Base-by-base conservation (phyloP, 2,888 invertebrate species). In the Meteorus cinctellus region DNA sequence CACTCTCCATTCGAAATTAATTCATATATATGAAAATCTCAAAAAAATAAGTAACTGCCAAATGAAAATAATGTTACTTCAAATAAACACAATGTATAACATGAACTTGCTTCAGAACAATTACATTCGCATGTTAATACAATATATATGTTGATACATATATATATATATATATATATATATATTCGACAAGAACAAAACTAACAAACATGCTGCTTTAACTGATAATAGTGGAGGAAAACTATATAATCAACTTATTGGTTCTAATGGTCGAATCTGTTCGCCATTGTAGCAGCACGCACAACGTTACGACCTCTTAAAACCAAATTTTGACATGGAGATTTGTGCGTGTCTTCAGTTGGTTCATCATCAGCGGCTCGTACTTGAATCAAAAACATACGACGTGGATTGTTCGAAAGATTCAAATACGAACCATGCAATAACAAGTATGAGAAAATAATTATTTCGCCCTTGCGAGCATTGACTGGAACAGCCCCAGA, bases 361-460 rank as follows among this genome's bases (percentile, higher is more conserved):
- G 92, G 91, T 41, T 88, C 89, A 79, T 93, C 93, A 19, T 92
- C 91, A 0, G 92, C 92, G 0, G 91, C 89, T 77, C 91, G 90
- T 34, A 92, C 81, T 88, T 93, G 91, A 0, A 91, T 86, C 4
- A 93, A 89, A 77, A 92, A 90, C 92, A 93, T 93, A 10, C 92
- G 88, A 0, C 92, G 89, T 0, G 90, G 85, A 19, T 89, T 84
- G 1, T 81, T 80, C 0, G 92, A 92, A 5, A 84, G 79, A 85
- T 93, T 93, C 24, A 90, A 82, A 8, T 92, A 91, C 66, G 92
- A 92, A 60, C 93, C 93, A 81, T 93, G 92, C 34, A 93, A 86
- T 51, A 92, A 87, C 8, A 93, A 88, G 82, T 93, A 93, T 0
- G 92, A 92, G 85, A 93, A 93, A 27, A 93, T 87, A 1, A 92